A percentile compares a stretch with the other conserved stretches of the same genome.
These are phyloP conservation scores for Chrosomus eos DNA, from an alignment of 2,797 vertebrate species.

Conservation along the genomic window DNA sequence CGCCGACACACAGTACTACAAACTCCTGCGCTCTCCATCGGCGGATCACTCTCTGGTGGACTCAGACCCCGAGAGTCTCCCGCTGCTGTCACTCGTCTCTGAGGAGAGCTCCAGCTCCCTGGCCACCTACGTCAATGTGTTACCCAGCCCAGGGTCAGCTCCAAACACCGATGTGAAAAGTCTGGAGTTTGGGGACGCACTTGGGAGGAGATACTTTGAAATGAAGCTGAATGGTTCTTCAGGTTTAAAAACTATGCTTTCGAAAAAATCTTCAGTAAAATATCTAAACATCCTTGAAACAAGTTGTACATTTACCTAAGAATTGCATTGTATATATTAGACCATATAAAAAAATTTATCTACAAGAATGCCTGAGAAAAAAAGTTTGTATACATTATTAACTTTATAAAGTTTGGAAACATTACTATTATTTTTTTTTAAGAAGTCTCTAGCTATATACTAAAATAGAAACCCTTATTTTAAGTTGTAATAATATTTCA, in stretches of 20 bases:
- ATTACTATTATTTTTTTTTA: too few relatives aligned
- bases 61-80: slow-evolving; percentile 61
- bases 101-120: slow-evolving; percentile 72
- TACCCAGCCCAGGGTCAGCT: slow-evolving; percentile 64
- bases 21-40: slow-evolving; percentile 70
- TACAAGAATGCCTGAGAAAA: too few relatives aligned
- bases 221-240: slow-evolving; percentile 67
- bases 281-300: background rate
- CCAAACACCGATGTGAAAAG: slow-evolving; percentile 44
- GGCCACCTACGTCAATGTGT: slow-evolving; percentile 72
- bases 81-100: slow-evolving; percentile 64
- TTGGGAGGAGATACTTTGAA: slow-evolving; percentile 67
- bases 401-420: too few relatives aligned
- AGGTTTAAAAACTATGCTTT: slow-evolving; percentile 57
- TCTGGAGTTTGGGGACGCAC: slow-evolving; percentile 41
- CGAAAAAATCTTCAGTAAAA: background rate
- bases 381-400: too few relatives aligned
- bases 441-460: too few relatives aligned
- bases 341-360: too few relatives aligned
- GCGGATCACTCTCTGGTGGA: slow-evolving; percentile 78
- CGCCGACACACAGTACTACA: slow-evolving; percentile 73
- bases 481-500: too few relatives aligned
- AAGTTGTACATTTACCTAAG: background rate
- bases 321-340: too few relatives aligned
- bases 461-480: too few relatives aligned